A percentile compares a stretch with the other conserved stretches of the same genome.
These are phyloP conservation scores for Anoplophora glabripennis DNA, from an alignment of 1,140 invertebrate species.

Conservation along the genomic window DNA sequence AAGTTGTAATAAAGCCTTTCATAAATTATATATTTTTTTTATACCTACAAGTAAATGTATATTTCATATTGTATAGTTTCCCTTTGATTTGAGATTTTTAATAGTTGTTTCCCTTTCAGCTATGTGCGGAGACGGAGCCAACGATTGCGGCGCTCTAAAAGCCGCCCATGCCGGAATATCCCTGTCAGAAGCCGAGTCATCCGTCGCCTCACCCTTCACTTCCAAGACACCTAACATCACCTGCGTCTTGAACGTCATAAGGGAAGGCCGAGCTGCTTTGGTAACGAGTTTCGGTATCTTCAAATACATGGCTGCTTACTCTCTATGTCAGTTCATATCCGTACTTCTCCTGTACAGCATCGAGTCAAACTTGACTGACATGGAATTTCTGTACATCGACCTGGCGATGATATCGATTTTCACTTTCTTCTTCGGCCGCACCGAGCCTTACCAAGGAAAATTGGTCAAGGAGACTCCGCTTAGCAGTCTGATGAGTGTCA, in stretches of 20 bases:
- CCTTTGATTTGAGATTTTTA: too few relatives aligned
- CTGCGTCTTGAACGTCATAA: constrained; percentile 85
- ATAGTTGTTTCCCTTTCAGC: constrained; percentile 49
- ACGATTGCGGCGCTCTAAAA: constrained; percentile 94
- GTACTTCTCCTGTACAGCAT: constrained; percentile 88
- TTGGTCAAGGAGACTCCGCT: constrained; percentile 66
- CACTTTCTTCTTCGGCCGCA: constrained; percentile 82
- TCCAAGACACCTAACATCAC: constrained; percentile 84
- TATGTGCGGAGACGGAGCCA: constrained; percentile 98
- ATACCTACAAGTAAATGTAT: too few relatives aligned
- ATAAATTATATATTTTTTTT: too few relatives aligned
- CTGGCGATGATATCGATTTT: constrained; percentile 76
- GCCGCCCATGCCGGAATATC: constrained; percentile 95
- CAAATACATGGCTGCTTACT: constrained; percentile 83
- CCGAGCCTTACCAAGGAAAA: constrained; percentile 67
- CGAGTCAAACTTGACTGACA: constrained; percentile 76
- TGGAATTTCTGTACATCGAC: constrained; percentile 84
- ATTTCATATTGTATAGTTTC: too few relatives aligned
- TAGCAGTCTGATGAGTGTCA: constrained; percentile 65
- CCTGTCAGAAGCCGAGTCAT: constrained; percentile 92
- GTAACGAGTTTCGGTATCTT: constrained; percentile 97
- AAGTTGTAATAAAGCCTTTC: too few relatives aligned
- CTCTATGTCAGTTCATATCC: constrained; percentile 81
- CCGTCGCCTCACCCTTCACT: constrained; percentile 96
- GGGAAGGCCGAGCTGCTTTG: constrained; percentile 92